Evolutionary conservation across 2,888 invertebrate species (phyloP).

Genomic region (Drosophila affinis): DNA sequence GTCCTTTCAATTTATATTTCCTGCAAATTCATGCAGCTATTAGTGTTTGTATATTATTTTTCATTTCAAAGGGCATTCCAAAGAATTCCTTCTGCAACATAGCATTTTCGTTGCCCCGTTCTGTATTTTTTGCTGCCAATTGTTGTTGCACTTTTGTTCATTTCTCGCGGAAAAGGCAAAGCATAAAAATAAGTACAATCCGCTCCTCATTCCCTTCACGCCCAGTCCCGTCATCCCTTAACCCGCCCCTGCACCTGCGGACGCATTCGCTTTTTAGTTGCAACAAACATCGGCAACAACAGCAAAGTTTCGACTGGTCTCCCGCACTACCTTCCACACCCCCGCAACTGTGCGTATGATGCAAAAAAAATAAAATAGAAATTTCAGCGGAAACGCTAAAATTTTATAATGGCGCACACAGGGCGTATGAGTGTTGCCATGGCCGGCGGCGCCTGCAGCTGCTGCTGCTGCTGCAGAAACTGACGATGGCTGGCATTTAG

Average conservation of each 20-base stretch:
- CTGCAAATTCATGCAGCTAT: neutral
- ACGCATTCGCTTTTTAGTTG: conserved; percentile 43
- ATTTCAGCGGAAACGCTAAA: conserved; percentile 37
- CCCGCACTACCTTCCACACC: conserved; percentile 5
- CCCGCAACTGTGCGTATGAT: conserved; percentile 23
- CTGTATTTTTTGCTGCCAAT: conserved; percentile 37
- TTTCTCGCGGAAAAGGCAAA: conserved; percentile 54
- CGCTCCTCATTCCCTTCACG: neutral
- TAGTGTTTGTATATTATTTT: neutral
- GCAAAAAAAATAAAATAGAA: conserved; percentile 37
- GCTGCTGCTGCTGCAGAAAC: neutral
- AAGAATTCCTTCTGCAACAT: neutral
- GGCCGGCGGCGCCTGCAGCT: conserved; percentile 5
- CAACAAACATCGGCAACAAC: conserved; percentile 13
- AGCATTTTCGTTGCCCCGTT: conserved; percentile 3
- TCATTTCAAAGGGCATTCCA: neutral
- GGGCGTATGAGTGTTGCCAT: conserved; percentile 41
- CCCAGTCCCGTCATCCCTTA: conserved; percentile 9
- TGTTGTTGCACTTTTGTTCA: conserved; percentile 45
- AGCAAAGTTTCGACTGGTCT: conserved; percentile 14
- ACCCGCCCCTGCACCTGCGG: conserved; percentile 17
- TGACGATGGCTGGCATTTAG: conserved; percentile 4
- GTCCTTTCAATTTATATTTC: neutral
- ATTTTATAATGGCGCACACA: conserved; percentile 42
- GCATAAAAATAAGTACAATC: conserved; percentile 51